Evolutionary conservation across 2,888 invertebrate species (phyloP).

Genomic region (Caenorhabditis sp.): DNA sequence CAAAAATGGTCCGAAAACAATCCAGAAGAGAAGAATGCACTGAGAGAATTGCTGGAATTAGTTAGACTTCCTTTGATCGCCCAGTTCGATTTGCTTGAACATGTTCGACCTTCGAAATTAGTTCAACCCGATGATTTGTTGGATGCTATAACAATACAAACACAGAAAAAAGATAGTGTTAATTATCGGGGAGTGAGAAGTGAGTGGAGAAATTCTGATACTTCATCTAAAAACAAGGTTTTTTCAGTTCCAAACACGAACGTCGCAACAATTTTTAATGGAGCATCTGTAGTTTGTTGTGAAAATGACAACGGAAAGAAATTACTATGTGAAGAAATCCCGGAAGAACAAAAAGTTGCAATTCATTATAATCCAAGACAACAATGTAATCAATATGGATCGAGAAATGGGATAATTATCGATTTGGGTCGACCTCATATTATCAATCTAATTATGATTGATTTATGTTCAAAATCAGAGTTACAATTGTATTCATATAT

Average conservation of each 20-base stretch:
- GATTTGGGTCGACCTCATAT: conserved; percentile 78
- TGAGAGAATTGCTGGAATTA: conserved; percentile 59
- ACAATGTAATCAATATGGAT: conserved; percentile 5
- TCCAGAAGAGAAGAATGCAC: conserved; percentile 10
- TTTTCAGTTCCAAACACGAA: conserved; percentile 86
- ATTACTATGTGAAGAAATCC: conserved; percentile 77
- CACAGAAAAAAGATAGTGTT: conserved; percentile 73
- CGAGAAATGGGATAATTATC: conserved; percentile 18
- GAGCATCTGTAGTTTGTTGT: conserved; percentile 86
- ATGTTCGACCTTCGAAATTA: conserved; percentile 82
- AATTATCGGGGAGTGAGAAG: conserved; percentile 4
- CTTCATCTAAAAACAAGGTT: too few species aligned
- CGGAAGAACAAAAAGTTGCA: conserved; percentile 10
- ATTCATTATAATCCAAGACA: conserved; percentile 9
- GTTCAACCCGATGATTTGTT: conserved; percentile 78
- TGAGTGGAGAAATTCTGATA: too few species aligned
- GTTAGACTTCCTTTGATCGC: conserved; percentile 86
- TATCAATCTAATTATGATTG: conserved; percentile 88
- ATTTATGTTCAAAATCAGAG: conserved; percentile 75
- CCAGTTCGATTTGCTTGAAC: conserved; percentile 84
- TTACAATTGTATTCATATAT: conserved; percentile 86
- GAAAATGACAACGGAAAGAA: conserved; percentile 77
- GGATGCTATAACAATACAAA: conserved; percentile 75
- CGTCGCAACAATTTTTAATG: conserved; percentile 83
- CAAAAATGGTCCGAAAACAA: conserved; percentile 82